Evolutionary conservation across 53 echinoderm and acorn worm species (phyloP).

Genomic region (Hippasteria phrygiana): DNA sequence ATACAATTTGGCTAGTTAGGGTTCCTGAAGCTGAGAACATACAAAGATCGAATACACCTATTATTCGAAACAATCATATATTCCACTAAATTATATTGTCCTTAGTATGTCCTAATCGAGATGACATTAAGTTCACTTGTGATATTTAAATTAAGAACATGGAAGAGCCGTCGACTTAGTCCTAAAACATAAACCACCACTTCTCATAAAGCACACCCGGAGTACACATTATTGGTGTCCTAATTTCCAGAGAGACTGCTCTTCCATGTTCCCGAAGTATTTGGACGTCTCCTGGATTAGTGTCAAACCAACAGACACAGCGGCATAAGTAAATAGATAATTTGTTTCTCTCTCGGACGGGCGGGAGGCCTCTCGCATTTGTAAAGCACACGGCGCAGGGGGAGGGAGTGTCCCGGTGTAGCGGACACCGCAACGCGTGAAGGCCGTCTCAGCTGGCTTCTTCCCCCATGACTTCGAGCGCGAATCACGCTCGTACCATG

Average conservation of each 20-base stretch:
- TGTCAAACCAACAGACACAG: constrained; percentile 2
- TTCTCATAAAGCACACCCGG: neutral
- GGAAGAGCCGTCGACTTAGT: no score
- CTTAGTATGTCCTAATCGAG: no score
- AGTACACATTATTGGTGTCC: neutral
- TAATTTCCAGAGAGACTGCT: neutral
- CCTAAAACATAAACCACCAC: no score
- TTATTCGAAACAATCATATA: no score
- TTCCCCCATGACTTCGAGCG: no score
- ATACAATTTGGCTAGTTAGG: no score
- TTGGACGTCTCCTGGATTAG: neutral
- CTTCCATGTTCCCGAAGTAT: neutral
- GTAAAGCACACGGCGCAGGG: neutral
- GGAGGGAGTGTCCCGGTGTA: neutral
- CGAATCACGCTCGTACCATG: no score
- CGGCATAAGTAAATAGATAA: constrained; percentile 1
- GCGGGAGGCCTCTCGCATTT: neutral
- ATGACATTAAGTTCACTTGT: no score
- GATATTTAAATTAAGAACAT: no score
- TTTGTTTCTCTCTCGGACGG: neutral
- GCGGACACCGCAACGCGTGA: neutral
- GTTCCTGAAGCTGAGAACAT: no score
- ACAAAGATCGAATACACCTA: no score
- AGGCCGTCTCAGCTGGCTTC: neutral
- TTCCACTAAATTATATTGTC: no score